Base-by-base conservation (phyloP, 2,113 vertebrate genomes). In the Pipa parva region DNA sequence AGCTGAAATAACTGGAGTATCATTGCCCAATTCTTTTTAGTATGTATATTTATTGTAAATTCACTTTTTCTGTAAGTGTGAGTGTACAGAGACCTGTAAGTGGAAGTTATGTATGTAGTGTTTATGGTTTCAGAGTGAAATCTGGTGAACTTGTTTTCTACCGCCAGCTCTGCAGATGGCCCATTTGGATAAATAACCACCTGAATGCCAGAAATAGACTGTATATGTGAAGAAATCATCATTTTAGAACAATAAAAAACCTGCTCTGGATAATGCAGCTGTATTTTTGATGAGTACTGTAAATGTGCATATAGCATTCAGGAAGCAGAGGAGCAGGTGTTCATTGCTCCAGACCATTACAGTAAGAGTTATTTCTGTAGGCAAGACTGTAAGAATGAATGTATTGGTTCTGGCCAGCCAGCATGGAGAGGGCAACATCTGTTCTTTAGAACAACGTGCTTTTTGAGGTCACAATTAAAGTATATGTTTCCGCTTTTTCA, bases 291-390 rank as follows among this genome's bases (percentile, higher is more conserved):
- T 85, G 79, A 74, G 83, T 77, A 82, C 69, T 69, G 57, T 52
- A 25, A 69, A 51, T 59, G 65, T 68, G 46, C 22, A 59, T 60
- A 77, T 71, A 78, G 73, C 50, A 75, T 76, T 50, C 76, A 77
- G 85, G 75, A 84, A 88, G 77, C 78, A 73, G 73, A 73, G 5
- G 0, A 77, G 80, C 83, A 84, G 85, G 81, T 85, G 82, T 82
- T 75, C 65, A 78, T 76, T 75, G 82, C 84, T 83, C 79, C 79
- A 81, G 84, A 81, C 76, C 75, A 63, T 56, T 63, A 45, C 74
- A 60, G 63, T 56, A 57, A 66, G 48, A 58, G 54, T 60, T 69
- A 69, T 69, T 69, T 69, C 48, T 52, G 48, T 52, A 50, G 55
- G 55, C 55, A 20, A 36, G 28, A 24, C 56, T 68, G 37, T 39